Percentiles rank a stretch among this genome's conserved stretches.
These are phyloP conservation scores for Idris sp. DNA, from an alignment of 1,140 invertebrate genomes.

Conservation along the genomic window DNA sequence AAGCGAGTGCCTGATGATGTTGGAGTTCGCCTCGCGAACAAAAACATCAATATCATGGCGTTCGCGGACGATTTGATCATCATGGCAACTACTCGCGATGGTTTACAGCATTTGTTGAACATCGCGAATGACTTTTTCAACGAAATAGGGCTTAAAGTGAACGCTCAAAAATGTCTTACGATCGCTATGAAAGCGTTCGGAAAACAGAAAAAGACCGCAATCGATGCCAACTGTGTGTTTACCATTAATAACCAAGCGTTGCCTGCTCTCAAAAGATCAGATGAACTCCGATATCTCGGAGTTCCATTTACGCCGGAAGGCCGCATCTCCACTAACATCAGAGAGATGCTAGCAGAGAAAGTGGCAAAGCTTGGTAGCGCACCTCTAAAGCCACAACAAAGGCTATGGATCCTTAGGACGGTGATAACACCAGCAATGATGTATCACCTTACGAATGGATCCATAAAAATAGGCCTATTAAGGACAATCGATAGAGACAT, in stretches of 20 bases:
- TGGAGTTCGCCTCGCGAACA: too few species aligned
- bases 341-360: background rate
- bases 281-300: constrained; percentile 9
- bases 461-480: constrained; percentile 10
- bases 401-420: constrained; percentile 14
- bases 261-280: constrained; percentile 2
- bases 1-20: too few species aligned
- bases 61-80: too few species aligned
- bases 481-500: constrained; percentile 16
- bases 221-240: background rate
- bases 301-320: constrained; percentile 11
- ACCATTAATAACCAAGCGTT: background rate
- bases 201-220: constrained; percentile 10
- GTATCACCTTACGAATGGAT: constrained; percentile 19
- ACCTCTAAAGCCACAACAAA: constrained; percentile 39
- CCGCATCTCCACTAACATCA: background rate
- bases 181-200: too few species aligned
- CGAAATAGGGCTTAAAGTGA: too few species aligned
- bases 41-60: too few species aligned
- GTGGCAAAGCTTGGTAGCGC: constrained; percentile 13
- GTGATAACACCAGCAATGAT: constrained; percentile 5
- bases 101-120: too few species aligned
- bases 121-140: too few species aligned
- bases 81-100: too few species aligned
- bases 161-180: too few species aligned